Percentiles rank a stretch among this genome's conserved stretches.
phyloP scores from a whole-genome alignment of 2,888 invertebrate species.

The Cabera pusaria region DNA sequence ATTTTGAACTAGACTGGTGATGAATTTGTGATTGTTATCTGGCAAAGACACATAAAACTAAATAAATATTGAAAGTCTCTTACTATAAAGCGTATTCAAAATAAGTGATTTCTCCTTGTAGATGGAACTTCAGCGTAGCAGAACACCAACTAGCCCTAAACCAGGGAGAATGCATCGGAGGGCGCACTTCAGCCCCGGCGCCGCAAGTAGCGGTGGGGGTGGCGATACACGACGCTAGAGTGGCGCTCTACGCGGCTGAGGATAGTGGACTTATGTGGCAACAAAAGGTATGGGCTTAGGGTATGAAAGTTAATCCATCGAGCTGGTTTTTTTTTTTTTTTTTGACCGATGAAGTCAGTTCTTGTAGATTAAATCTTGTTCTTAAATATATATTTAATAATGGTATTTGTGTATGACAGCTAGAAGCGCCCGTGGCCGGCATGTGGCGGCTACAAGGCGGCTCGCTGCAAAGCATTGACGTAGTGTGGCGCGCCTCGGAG shows the following conservation, averaged over 20 bases:
- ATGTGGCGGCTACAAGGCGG: constrained; percentile 92
- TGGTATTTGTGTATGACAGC: constrained; percentile 74
- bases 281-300: constrained; percentile 83
- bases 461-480: constrained; percentile 87
- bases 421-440: constrained; percentile 92
- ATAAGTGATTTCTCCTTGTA: constrained; percentile 30
- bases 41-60: no score
- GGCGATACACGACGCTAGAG: constrained; percentile 91
- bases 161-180: constrained; percentile 74
- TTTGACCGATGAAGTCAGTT: no score
- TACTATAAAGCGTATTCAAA: no score
- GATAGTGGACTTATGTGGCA: constrained; percentile 88
- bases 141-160: constrained; percentile 89
- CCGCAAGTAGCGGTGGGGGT: constrained; percentile 88
- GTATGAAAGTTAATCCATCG: no score
- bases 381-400: no score
- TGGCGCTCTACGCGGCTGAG: constrained; percentile 85
- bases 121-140: constrained; percentile 98
- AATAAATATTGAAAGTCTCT: no score
- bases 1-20: no score
- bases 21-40: no score
- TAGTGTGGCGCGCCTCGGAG: constrained; percentile 85
- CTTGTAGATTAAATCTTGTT: no score
- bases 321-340: no score
- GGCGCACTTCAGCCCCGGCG: constrained; percentile 86